These are phyloP conservation scores for Sarcophaga rosellei DNA, from an alignment of 2,888 invertebrate genomes.

Conservation along the genomic window DNA sequence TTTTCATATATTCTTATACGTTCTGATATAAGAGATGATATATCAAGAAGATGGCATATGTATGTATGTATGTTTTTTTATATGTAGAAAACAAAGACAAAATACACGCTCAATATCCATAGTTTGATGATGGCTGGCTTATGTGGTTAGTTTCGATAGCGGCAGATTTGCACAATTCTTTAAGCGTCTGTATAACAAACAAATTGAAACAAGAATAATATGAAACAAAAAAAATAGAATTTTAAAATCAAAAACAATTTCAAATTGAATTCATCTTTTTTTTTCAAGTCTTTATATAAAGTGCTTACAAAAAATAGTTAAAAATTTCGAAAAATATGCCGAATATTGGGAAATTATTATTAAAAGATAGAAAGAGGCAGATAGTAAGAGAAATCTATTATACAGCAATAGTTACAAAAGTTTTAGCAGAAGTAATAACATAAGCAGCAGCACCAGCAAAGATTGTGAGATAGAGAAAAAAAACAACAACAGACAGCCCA, in stretches of 20 bases:
- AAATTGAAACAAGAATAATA: conserved; percentile 72
- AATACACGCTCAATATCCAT: conserved; percentile 71
- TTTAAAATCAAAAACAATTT: conserved; percentile 74
- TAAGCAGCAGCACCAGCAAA: conserved; percentile 68
- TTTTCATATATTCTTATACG: conserved; percentile 14
- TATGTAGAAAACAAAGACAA: conserved; percentile 49
- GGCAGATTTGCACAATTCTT: conserved; percentile 79
- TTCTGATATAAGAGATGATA: conserved; percentile 12
- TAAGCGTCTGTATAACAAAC: conserved; percentile 80
- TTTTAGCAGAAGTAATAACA: conserved; percentile 48
- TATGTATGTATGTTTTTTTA: not conserved
- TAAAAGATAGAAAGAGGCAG: conserved; percentile 45
- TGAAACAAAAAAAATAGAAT: conserved; percentile 70
- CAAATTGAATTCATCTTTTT: conserved; percentile 45
- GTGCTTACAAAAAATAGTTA: conserved; percentile 56
- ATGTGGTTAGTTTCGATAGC: conserved; percentile 71
- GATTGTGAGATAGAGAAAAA: conserved; percentile 41
- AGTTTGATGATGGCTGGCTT: conserved; percentile 71
- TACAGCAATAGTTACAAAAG: conserved; percentile 25
- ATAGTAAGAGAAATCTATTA: conserved; percentile 32
- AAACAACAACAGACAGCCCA: conserved; percentile 40
- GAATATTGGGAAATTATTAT: not conserved
- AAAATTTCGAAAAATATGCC: conserved; percentile 55
- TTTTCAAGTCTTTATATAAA: conserved; percentile 35
- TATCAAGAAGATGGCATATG: conserved; percentile 47